These are phyloP conservation scores for Rhinopomastus cyanomelas DNA, from an alignment of 2,113 vertebrate genomes.

Conservation along the genomic window DNA sequence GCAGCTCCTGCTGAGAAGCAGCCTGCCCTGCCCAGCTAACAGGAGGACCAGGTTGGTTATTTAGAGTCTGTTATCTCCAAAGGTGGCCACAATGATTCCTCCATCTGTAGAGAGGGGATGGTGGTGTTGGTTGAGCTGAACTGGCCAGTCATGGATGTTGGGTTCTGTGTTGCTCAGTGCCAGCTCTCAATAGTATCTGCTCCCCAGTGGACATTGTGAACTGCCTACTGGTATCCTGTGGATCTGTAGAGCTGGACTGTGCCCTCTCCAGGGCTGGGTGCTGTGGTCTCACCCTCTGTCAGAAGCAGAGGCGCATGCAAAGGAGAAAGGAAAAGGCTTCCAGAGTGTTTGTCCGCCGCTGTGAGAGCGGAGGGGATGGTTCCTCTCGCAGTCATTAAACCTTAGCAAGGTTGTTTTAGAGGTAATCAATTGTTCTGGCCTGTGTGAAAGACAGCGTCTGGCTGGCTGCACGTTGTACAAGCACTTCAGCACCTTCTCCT, in stretches of 20 bases:
- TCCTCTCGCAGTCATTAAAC: neutral
- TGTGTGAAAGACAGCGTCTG: slow-evolving; percentile 28
- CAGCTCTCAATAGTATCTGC: neutral
- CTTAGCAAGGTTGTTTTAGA: slow-evolving; percentile 49
- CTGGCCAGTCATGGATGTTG: neutral
- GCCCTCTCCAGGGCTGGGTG: neutral
- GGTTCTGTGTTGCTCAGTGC: neutral
- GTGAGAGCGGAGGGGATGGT: neutral
- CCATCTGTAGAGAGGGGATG: neutral
- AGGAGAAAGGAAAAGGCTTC: neutral
- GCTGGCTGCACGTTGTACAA: slow-evolving; percentile 45
- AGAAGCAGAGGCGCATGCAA: neutral
- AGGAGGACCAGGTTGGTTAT: neutral
- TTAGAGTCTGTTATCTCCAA: neutral
- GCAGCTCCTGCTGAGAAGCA: neutral
- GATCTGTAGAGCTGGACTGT: neutral
- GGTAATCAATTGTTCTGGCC: slow-evolving; percentile 68
- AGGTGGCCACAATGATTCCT: fast-evolving
- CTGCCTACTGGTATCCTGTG: neutral
- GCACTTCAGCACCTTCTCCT: neutral
- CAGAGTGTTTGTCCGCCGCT: neutral
- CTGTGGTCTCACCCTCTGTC: neutral
- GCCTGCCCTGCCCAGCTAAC: neutral
- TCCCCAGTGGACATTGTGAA: neutral
- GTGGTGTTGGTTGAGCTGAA: neutral